These are phyloP conservation scores for Callithrix jacchus DNA, from an alignment of 2,113 vertebrate species.

Conservation along the genomic window DNA sequence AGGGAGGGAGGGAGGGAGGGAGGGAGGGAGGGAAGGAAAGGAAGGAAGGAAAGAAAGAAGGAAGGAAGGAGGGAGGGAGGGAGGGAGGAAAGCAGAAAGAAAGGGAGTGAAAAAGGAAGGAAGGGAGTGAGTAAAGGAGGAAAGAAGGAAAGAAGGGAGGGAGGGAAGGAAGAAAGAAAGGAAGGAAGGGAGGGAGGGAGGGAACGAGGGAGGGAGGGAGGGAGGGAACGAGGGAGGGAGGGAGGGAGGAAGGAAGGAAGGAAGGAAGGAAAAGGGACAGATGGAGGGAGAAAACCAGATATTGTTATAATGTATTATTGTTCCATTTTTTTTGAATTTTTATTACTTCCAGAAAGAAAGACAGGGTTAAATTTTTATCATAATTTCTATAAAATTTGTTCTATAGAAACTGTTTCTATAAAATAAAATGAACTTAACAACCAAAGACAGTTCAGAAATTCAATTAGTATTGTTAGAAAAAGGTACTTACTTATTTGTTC, in stretches of 20 bases:
- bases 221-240: neutral
- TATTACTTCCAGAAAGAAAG: conserved; percentile 33
- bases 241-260: too few relatives aligned
- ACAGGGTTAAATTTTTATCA: neutral
- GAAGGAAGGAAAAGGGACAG: neutral
- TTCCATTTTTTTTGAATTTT: neutral
- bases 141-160: neutral
- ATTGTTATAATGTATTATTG: neutral
- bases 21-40: neutral
- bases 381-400: neutral
- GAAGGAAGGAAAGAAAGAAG: rapidly evolving
- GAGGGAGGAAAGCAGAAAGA: too few relatives aligned
- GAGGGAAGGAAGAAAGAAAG: too few relatives aligned
- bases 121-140: too few relatives aligned
- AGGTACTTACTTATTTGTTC: neutral
- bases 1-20: neutral
- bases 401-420: neutral
- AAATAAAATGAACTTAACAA: neutral
- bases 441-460: neutral
- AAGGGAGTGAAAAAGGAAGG: too few relatives aligned
- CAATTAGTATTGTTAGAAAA: neutral
- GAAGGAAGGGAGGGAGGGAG: too few relatives aligned
- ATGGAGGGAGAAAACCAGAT: neutral
- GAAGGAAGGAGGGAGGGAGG: too few relatives aligned
- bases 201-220: neutral